phyloP scores from a whole-genome alignment of 2,113 vertebrate species.

The Corythornis cristatus region DNA sequence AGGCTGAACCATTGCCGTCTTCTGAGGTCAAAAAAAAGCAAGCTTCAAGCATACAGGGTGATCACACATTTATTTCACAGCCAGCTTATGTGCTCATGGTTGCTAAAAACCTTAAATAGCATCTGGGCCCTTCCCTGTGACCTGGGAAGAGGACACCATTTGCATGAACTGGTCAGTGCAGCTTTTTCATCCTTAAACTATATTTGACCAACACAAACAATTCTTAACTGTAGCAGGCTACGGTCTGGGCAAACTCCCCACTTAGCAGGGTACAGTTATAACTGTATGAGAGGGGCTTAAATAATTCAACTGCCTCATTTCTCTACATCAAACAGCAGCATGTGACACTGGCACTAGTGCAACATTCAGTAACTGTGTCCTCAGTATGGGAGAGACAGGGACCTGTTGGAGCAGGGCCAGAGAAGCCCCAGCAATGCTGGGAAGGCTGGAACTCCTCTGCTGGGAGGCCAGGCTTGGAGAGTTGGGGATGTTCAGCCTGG shows the following conservation, averaged over 20 bases:
- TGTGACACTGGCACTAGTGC: accelerated
- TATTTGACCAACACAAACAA: background rate
- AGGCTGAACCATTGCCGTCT: background rate
- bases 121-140: background rate
- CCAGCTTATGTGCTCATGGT: background rate
- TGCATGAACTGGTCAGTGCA: background rate
- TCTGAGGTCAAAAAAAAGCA: background rate
- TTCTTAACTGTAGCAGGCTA: accelerated
- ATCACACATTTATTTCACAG: background rate
- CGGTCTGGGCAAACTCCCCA: accelerated
- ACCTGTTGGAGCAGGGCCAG: background rate
- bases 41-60: background rate
- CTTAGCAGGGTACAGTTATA: accelerated
- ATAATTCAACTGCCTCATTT: background rate
- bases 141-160: background rate
- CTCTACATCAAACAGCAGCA: accelerated
- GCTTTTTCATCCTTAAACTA: background rate
- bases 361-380: background rate
- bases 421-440: background rate
- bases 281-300: accelerated
- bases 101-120: background rate
- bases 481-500: background rate
- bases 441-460: background rate
- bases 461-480: background rate
- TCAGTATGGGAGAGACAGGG: background rate